Conservation (phyloP, 2,888 invertebrate genomes). For the Chrysolina oricalcia region DNA sequence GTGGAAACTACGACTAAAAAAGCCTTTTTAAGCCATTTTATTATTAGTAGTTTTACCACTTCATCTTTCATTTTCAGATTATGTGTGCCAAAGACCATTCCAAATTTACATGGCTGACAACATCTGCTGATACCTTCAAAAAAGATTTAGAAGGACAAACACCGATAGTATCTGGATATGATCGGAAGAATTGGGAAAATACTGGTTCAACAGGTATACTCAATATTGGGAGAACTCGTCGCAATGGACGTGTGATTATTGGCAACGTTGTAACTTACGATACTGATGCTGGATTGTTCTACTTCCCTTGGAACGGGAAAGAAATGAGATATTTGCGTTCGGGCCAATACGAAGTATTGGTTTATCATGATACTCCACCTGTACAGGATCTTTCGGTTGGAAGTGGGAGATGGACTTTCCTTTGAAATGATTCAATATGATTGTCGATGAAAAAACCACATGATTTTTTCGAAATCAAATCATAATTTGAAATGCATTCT, state of each 20-base stretch:
- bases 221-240: neutral
- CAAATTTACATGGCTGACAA: neutral
- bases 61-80: neutral
- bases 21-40: too few species aligned
- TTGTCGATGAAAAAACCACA: too few species aligned
- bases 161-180: neutral
- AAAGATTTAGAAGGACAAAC: too few species aligned
- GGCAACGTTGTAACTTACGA: conserved; percentile 6
- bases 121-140: neutral
- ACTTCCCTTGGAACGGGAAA: neutral
- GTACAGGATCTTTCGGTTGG: too few species aligned
- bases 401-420: too few species aligned
- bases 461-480: too few species aligned
- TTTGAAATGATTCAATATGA: too few species aligned
- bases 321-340: neutral
- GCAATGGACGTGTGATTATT: neutral
- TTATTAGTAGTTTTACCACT: too few species aligned
- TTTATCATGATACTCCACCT: neutral
- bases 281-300: neutral
- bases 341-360: conserved; percentile 6
- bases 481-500: too few species aligned
- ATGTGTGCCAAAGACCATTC: neutral
- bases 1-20: too few species aligned
- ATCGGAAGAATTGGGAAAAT: neutral
- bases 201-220: neutral